Conservation (phyloP, 2,888 invertebrate species). For the Lithophane ornitopus region DNA sequence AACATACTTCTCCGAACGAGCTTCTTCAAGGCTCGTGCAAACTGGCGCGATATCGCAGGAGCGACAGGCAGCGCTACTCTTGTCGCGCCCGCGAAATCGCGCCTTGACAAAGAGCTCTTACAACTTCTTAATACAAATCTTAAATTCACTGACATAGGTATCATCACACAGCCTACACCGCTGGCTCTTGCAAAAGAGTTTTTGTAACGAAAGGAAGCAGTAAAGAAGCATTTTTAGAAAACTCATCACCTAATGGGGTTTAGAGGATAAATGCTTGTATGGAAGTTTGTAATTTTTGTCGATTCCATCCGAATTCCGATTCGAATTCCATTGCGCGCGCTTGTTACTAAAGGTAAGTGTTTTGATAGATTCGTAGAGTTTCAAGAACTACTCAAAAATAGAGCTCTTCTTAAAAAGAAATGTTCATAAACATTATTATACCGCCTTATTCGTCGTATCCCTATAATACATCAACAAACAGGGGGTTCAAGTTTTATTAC, state of each 20-base stretch:
- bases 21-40: too few species aligned
- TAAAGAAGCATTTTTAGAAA: neutral
- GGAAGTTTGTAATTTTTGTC: neutral
- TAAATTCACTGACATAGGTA: neutral
- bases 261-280: neutral
- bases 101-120: neutral
- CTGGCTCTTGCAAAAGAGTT: neutral
- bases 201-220: neutral
- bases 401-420: conserved; percentile 10
- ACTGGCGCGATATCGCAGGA: too few species aligned
- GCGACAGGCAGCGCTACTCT: too few species aligned
- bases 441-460: conserved; percentile 1
- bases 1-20: neutral
- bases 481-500: conserved; percentile 61
- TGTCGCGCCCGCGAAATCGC: too few species aligned
- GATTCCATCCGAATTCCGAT: too few species aligned
- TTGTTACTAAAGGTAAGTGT: neutral
- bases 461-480: conserved; percentile 45
- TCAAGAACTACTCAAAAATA: conserved; percentile 14
- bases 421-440: conserved; percentile 13
- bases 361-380: neutral
- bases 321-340: too few species aligned
- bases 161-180: neutral
- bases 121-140: neutral
- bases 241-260: neutral